Conservation (phyloP, 1,140 invertebrate genomes). For the Ceratosolen solmsi region DNA sequence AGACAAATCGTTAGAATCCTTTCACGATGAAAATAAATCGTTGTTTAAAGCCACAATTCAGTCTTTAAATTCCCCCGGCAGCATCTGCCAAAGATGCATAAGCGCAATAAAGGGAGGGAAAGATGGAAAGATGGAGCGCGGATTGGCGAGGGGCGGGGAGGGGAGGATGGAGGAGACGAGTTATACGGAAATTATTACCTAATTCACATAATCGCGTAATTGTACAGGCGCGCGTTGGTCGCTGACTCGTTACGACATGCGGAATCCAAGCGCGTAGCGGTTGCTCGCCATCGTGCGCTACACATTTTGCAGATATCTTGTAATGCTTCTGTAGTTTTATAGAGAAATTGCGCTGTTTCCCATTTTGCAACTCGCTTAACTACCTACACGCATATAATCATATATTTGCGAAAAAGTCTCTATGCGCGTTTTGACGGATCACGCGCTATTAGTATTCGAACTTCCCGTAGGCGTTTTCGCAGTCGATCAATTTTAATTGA, state of each 20-base stretch:
- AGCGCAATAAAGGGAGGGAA: background rate
- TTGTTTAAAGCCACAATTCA: background rate
- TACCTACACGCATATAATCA: background rate
- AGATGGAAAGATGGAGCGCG: too few species aligned
- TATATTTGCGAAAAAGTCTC: background rate
- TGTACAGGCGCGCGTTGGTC: background rate
- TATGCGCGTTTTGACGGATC: too few species aligned
- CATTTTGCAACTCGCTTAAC: background rate
- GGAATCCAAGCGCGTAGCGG: background rate
- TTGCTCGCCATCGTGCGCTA: background rate
- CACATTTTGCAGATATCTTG: slow-evolving; percentile 14
- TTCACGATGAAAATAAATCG: background rate
- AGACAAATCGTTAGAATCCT: background rate
- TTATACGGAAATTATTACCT: slow-evolving; percentile 26
- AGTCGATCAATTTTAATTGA: too few species aligned
- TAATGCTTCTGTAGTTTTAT: background rate
- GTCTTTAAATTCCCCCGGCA: too few species aligned
- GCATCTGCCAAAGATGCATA: background rate
- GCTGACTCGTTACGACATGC: slow-evolving; percentile 28
- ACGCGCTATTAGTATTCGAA: too few species aligned
- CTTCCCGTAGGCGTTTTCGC: too few species aligned
- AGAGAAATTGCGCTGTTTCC: background rate
- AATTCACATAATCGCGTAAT: slow-evolving; percentile 43
- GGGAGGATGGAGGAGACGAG: too few species aligned
- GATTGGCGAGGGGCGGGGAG: background rate